These are phyloP conservation scores for Tenualosa ilisha DNA, from an alignment of 2,797 vertebrate genomes.

Conservation along the genomic window DNA sequence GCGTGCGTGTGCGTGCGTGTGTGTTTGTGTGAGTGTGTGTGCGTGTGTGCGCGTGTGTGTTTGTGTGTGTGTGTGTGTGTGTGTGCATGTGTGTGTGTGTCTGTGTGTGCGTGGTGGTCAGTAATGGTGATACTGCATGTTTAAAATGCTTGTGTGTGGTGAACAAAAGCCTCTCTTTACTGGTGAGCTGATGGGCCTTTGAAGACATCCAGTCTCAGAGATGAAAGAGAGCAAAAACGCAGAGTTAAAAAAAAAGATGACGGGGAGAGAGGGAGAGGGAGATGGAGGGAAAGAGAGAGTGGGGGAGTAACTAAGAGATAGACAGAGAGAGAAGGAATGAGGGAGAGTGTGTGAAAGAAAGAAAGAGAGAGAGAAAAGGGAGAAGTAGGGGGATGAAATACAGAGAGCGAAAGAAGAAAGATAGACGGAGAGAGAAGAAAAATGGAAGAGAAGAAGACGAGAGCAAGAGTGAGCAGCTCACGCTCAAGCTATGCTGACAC, in stretches of 20 bases:
- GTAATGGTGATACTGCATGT: slow-evolving; percentile 22
- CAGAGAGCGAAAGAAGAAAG: too few species aligned
- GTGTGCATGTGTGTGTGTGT: neutral
- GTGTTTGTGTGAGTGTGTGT: neutral
- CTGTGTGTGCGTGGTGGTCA: neutral
- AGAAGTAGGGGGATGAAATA: too few species aligned
- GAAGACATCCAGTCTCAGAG: neutral
- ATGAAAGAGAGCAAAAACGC: slow-evolving; percentile 51
- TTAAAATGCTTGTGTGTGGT: neutral
- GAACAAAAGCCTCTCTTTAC: neutral
- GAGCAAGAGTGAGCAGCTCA: slow-evolving; percentile 46
- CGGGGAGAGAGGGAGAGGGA: too few species aligned
- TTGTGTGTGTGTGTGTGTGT: too few species aligned
- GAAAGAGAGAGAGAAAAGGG: neutral
- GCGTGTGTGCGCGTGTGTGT: neutral
- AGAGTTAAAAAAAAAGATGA: too few species aligned
- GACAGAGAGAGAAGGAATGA: neutral
- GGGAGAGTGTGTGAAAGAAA: neutral
- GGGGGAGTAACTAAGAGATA: slow-evolving; percentile 42
- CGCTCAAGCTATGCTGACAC: slow-evolving; percentile 61
- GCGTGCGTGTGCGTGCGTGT: too few species aligned
- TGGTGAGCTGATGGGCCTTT: neutral
- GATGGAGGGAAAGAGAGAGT: slow-evolving; percentile 1
- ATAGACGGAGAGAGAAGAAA: slow-evolving; percentile 50
- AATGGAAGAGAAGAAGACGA: neutral